Conservation (phyloP, 2,888 invertebrate genomes). For the Bombylius discolor region DNA sequence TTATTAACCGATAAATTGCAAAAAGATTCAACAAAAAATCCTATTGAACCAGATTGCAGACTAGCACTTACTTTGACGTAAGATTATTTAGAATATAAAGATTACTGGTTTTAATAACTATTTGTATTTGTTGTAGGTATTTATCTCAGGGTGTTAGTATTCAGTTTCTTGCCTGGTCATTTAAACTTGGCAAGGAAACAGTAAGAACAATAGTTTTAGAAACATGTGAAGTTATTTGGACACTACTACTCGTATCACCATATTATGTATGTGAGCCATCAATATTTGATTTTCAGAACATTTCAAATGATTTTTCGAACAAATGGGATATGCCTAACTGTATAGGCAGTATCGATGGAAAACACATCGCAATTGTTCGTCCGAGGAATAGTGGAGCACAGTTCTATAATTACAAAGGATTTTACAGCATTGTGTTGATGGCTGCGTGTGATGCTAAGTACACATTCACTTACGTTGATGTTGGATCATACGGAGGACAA, state of each 20-base stretch:
- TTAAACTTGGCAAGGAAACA: conserved; percentile 7
- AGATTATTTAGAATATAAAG: no score
- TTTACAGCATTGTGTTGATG: conserved; percentile 22
- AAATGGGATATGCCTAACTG: conserved; percentile 20
- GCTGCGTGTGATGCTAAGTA: conserved; percentile 22
- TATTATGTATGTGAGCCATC: conserved; percentile 4
- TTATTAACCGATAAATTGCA: no score
- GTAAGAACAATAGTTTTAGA: conserved; percentile 7
- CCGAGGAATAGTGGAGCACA: conserved; percentile 19
- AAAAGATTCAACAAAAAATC: no score
- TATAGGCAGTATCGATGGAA: conserved; percentile 22
- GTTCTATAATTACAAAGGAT: conserved; percentile 23
- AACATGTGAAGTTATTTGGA: conserved; percentile 9
- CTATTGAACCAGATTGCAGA: no score
- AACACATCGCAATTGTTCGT: conserved; percentile 19
- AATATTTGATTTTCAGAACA: not conserved
- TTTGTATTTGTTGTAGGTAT: not conserved
- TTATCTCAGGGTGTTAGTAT: conserved; percentile 1
- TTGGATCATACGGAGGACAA: conserved; percentile 22
- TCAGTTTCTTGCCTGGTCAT: conserved; percentile 6
- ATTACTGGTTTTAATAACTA: no score
- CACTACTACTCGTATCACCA: not conserved
- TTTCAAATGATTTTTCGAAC: conserved; percentile 10
- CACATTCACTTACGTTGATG: conserved; percentile 23
- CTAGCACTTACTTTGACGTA: no score